phyloP scores from a whole-genome alignment of 2,113 vertebrate genomes.

The Meriones unguiculatus region DNA sequence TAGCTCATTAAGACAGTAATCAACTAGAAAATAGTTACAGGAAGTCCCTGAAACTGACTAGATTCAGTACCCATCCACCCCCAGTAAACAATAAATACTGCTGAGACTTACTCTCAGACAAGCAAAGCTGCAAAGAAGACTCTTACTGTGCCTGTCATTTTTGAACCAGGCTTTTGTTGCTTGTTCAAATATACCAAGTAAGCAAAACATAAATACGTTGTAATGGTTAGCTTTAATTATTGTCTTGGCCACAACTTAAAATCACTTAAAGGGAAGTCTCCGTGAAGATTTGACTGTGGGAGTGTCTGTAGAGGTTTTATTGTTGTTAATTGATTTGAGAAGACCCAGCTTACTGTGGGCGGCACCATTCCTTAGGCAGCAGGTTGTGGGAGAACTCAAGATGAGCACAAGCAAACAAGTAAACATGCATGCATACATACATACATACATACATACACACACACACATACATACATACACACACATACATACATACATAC shows the following conservation, averaged over 20 bases:
- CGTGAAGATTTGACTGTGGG: not conserved
- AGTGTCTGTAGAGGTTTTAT: not conserved
- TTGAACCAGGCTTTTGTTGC: not conserved
- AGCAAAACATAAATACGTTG: not conserved
- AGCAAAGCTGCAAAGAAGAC: not conserved
- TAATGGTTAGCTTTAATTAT: not conserved
- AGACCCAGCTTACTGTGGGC: not conserved
- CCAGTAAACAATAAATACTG: not conserved
- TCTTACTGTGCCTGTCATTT: not conserved
- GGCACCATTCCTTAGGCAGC: not conserved
- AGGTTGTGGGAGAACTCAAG: not conserved
- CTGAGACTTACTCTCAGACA: not conserved
- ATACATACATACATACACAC: not conserved
- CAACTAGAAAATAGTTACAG: not conserved
- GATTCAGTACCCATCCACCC: not conserved
- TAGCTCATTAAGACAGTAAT: not conserved
- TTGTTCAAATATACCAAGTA: not conserved
- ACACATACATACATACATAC: not conserved
- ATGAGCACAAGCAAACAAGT: not conserved
- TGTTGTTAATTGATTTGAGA: not conserved
- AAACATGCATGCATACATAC: fast-evolving
- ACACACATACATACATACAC: too few species aligned
- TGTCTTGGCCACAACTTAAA: not conserved
- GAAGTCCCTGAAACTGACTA: not conserved
- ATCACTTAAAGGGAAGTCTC: not conserved